Percentiles rank a stretch among this genome's conserved stretches.
These are phyloP conservation scores for Octodon degus DNA, from an alignment of 2,113 vertebrate genomes.

Conservation along the genomic window DNA sequence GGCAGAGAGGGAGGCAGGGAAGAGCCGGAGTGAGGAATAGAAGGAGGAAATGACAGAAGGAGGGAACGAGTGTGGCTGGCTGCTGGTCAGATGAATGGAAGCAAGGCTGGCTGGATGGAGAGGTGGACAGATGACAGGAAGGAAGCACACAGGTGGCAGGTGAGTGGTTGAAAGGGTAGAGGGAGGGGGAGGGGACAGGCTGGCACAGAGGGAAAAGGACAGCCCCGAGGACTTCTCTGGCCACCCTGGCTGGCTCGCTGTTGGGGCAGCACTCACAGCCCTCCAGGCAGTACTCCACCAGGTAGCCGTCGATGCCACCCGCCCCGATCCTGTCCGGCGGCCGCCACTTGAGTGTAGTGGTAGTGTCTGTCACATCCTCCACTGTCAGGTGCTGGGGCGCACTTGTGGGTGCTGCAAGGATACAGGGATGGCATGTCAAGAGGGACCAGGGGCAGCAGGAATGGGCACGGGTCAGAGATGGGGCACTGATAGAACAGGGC, in stretches of 20 bases:
- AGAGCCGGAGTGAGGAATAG: not conserved
- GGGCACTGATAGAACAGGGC: not conserved
- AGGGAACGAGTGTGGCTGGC: not conserved
- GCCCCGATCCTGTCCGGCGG: slow-evolving; percentile 92
- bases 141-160: not conserved
- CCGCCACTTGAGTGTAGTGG: slow-evolving; percentile 93
- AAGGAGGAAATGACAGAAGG: not conserved
- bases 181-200: not conserved
- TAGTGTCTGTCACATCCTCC: slow-evolving; percentile 93
- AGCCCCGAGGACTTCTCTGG: not conserved
- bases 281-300: slow-evolving; percentile 93
- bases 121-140: too few species aligned
- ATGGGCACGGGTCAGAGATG: not conserved
- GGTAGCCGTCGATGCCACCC: slow-evolving; percentile 93
- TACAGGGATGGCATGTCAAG: slow-evolving; percentile 75
- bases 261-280: slow-evolving; percentile 86
- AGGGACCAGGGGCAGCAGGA: not conserved
- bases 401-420: slow-evolving; percentile 89
- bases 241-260: not conserved
- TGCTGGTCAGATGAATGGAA: not conserved
- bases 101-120: not conserved
- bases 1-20: not conserved
- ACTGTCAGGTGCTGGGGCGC: slow-evolving; percentile 90
- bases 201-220: too few species aligned
- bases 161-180: not conserved